phyloP scores from a whole-genome alignment of 2,888 invertebrate species.

The Pyrgus malvae region DNA sequence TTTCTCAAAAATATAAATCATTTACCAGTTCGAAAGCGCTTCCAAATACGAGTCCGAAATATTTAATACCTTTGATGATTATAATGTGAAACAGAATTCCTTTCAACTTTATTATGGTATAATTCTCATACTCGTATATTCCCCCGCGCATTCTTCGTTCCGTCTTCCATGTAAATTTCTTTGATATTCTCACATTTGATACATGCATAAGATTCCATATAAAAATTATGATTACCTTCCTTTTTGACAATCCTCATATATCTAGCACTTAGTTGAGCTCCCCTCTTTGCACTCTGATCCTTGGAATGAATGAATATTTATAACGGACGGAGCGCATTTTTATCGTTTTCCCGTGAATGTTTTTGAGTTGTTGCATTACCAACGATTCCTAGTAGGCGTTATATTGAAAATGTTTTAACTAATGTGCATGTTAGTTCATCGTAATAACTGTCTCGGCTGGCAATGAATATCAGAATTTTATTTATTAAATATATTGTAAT shows the following conservation, averaged over 20 bases:
- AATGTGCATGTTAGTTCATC: no score
- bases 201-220: slow-evolving; percentile 46
- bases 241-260: slow-evolving; percentile 66
- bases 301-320: slow-evolving; percentile 70
- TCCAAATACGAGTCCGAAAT: background rate
- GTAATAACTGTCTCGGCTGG: background rate
- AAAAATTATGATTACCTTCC: slow-evolving; percentile 71
- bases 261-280: slow-evolving; percentile 58
- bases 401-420: background rate
- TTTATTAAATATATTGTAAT: no score
- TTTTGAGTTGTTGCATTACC: slow-evolving; percentile 4
- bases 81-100: slow-evolving; percentile 27
- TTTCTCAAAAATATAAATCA: background rate
- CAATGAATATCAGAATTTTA: background rate
- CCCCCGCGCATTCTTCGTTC: slow-evolving; percentile 39
- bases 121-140: slow-evolving; percentile 47
- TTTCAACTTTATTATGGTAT: slow-evolving; percentile 35
- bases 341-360: slow-evolving; percentile 55
- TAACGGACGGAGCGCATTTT: slow-evolving; percentile 59
- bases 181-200: slow-evolving; percentile 38
- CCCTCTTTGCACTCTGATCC: slow-evolving; percentile 36
- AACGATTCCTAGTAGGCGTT: background rate
- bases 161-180: slow-evolving; percentile 42
- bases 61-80: slow-evolving; percentile 18
- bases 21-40: slow-evolving; percentile 2